These are phyloP conservation scores for Sarcophaga caerulescens DNA, from an alignment of 2,888 invertebrate species.

Conservation along the genomic window DNA sequence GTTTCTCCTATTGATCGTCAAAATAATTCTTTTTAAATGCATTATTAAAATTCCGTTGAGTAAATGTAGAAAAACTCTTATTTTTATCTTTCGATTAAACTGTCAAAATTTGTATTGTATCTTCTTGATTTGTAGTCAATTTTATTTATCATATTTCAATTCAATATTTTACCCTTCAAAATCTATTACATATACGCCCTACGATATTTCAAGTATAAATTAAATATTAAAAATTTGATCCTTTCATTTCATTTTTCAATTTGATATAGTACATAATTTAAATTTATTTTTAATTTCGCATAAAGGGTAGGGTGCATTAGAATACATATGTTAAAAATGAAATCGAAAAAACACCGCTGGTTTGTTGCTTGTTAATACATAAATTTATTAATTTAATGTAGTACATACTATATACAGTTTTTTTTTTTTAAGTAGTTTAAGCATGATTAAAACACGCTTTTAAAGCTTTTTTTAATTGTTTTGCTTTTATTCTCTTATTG, in stretches of 20 bases:
- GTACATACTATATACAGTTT: constrained; percentile 12
- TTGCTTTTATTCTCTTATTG: not conserved
- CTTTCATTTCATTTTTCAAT: not conserved
- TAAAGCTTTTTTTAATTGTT: constrained; percentile 2
- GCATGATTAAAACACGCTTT: constrained; percentile 46
- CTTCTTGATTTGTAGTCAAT: constrained; percentile 28
- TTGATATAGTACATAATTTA: not conserved
- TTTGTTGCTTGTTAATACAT: constrained; percentile 59
- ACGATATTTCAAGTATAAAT: not conserved
- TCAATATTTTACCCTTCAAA: not conserved
- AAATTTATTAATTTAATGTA: constrained; percentile 20
- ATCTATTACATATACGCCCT: not conserved
- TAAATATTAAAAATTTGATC: not conserved
- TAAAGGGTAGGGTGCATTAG: constrained; percentile 60
- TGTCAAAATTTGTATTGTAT: constrained; percentile 15
- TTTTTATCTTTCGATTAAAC: not conserved
- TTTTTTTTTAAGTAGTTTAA: constrained; percentile 20
- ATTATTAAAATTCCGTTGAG: constrained; percentile 24
- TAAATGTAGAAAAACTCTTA: not conserved
- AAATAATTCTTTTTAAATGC: constrained; percentile 15
- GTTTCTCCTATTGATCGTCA: constrained; percentile 34
- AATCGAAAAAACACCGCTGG: constrained; percentile 52
- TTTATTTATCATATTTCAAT: constrained; percentile 27
- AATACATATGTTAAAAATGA: constrained; percentile 38
- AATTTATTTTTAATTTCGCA: constrained; percentile 32